Base-by-base conservation (phyloP, 2,113 vertebrate species). In the Sebastes schlegelii region DNA sequence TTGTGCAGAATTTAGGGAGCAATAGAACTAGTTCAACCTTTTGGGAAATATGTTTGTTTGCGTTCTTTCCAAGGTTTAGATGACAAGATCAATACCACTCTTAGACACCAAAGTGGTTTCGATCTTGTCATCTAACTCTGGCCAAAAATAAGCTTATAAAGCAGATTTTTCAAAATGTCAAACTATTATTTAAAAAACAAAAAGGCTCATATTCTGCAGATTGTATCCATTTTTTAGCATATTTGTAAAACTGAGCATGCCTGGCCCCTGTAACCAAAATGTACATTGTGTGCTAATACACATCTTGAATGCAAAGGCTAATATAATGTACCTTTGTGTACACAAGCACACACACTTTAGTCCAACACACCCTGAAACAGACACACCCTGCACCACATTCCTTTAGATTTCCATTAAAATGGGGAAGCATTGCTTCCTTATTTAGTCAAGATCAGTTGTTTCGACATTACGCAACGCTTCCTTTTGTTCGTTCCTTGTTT, bases 401-500 rank as follows among this genome's bases (percentile, higher is more conserved):
- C 72, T 86, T 76, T 86, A 1, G 40, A 54, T 80, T 81, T 85
- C 48, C 55, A 60, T 69, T 73, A 6, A 65, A 88, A 75, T 45
- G 6, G 64, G 42, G 86, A 91, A 86, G 87, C 80, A 34, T 26
- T 3, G 13, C 78, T 92, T 88, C 88, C 86, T 57, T 60, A 49
- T 87, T 77, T 6, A 61, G 71, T 40, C 13, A 2, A 10, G n/a
- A 68, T 80, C 54, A 45, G 48, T 79, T 57, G 9, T 77, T 63
- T 77, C 12, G 8, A 48, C n/a, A 23, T 90, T 86, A 43, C 26
- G 57, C 40, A 89, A 89, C 10, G 0, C 62, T 80, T 89, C 88
- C 88, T 77, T 23, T 71, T 16, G 62, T 73, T 42, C 84, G 58
- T 72, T 84, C 76, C 48, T 69, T 52, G 68, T 84, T 85, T 66